Base-by-base conservation (phyloP, 2,888 invertebrate genomes). In the Parapristionchus giblindavisi region DNA sequence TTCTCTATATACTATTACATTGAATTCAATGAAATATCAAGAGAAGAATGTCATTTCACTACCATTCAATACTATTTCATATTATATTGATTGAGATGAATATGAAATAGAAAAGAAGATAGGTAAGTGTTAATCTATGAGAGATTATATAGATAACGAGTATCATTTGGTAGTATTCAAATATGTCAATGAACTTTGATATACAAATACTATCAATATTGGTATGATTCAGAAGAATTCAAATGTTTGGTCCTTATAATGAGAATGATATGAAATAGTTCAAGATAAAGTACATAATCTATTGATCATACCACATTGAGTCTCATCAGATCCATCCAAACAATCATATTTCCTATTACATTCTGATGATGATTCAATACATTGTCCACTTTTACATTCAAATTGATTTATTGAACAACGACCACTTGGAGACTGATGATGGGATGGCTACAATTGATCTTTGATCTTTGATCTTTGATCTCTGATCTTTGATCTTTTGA, bases 241-340 rank as follows among this genome's bases (percentile, higher is more conserved):
- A n/a, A n/a, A n/a, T n/a, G n/a, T n/a, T n/a, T n/a, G n/a, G n/a
- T n/a, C n/a, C n/a, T n/a, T n/a, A n/a, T n/a, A n/a, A n/a, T n/a
- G n/a, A n/a, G n/a, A n/a, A n/a, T n/a, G n/a, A n/a, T n/a, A n/a
- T n/a, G n/a, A n/a, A n/a, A n/a, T n/a, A n/a, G n/a, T n/a, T n/a
- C n/a, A n/a, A n/a, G n/a, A n/a, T n/a, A n/a, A n/a, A n/a, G n/a
- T n/a, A n/a, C 29, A 51, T 27, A 68, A n/a, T n/a, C n/a, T n/a
- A 71, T 68, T 34, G 29, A 14, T 68, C 92, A 92, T 91, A 92
- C 94, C 92, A 90, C 96, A 97, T 85, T 93, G 92, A 80, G 92
- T 92, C 90, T 96, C 96, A 89, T 97, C 97, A 0, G 94, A 94
- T 58, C 93, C 92, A 89, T 97, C 97, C 0, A 79, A 76, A 81